These are phyloP conservation scores for Chloromyia formosa DNA, from an alignment of 2,888 invertebrate genomes.

Conservation along the genomic window DNA sequence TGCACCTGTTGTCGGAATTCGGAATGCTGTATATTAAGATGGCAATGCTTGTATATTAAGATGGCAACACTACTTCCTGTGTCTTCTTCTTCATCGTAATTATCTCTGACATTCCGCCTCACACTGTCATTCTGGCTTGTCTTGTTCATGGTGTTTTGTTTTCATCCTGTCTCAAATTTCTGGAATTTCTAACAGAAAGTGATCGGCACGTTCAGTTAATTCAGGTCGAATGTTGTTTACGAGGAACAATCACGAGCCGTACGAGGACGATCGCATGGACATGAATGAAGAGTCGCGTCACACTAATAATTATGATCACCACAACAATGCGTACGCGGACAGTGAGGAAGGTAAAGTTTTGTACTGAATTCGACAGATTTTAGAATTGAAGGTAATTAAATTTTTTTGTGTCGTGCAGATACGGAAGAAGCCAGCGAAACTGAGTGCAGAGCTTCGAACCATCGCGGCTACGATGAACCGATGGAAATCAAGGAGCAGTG, in stretches of 20 bases:
- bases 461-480: conserved; percentile 57
- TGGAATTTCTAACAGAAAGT: not conserved
- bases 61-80: no score
- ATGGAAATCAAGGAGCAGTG: conserved; percentile 63
- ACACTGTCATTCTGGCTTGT: not conserved
- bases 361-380: not conserved
- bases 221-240: no score
- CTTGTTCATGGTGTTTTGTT: not conserved
- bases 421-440: conserved; percentile 97
- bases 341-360: conserved; percentile 69
- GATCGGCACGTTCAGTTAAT: no score
- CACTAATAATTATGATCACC: conserved; percentile 55
- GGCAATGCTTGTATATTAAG: no score
- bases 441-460: conserved; percentile 78
- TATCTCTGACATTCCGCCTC: not conserved
- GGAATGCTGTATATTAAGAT: no score
- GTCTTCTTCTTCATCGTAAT: no score
- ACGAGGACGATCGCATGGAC: conserved; percentile 54
- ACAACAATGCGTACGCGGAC: conserved; percentile 60
- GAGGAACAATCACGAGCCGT: conserved; percentile 48
- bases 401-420: conserved; percentile 66
- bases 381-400: no score
- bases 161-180: not conserved
- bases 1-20: no score
- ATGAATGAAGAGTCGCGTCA: conserved; percentile 56